A percentile compares a stretch with the other conserved stretches of the same genome.
phyloP scores from a whole-genome alignment of 2,113 vertebrate species.

The Leucoraja erinaceus region DNA sequence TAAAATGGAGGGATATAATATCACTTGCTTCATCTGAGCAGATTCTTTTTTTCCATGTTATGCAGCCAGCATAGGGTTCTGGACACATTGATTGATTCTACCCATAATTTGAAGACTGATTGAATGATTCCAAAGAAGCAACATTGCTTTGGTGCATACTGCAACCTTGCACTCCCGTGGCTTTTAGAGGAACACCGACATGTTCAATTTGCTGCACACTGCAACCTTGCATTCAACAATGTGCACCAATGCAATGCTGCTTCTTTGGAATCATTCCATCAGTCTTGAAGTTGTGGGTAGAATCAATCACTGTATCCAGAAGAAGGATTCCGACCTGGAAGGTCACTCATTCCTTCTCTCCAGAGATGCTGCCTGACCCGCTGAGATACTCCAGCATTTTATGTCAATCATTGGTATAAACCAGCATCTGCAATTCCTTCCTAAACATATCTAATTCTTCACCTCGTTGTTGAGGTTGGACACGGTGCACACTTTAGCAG shows the following conservation, averaged over 20 bases:
- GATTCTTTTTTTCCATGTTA: neutral
- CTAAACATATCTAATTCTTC: no score
- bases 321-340: no score
- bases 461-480: no score
- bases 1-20: no score
- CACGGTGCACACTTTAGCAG: no score
- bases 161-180: neutral
- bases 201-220: no score
- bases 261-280: neutral
- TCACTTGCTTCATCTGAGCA: neutral
- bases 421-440: no score
- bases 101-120: neutral
- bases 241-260: neutral
- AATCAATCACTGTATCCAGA: neutral
- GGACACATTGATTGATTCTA: neutral
- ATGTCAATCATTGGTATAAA: no score
- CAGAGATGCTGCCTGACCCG: no score
- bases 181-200: neutral
- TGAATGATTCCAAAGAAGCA: neutral
- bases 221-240: neutral
- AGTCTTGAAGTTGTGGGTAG: neutral
- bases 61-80: neutral
- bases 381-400: no score
- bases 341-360: no score
- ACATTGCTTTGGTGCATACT: no score